Evolutionary conservation across 2,113 vertebrate genomes (phyloP).

Genomic region (Thryonomys swinderianus): DNA sequence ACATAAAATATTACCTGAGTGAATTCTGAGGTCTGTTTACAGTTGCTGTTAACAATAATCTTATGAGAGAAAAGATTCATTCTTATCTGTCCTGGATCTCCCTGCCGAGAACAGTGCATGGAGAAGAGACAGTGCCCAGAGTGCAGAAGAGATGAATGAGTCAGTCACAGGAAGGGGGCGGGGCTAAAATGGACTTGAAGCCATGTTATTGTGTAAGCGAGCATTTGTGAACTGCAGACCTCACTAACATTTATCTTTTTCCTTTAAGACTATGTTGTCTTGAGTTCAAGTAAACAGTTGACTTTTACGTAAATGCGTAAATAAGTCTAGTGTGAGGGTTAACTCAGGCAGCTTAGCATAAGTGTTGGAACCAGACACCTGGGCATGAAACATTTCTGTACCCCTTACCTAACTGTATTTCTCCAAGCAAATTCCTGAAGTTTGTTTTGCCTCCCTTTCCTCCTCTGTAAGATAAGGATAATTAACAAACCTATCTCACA

Average conservation of each 20-base stretch:
- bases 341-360: not conserved
- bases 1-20: slow-evolving; percentile 21
- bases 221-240: not conserved
- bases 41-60: slow-evolving; percentile 20
- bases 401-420: not conserved
- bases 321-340: not conserved
- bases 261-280: not conserved
- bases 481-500: not conserved
- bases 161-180: not conserved
- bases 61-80: not conserved
- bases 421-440: not conserved
- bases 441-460: not conserved
- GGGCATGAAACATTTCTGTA: not conserved
- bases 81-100: not conserved
- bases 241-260: not conserved
- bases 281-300: slow-evolving; percentile 21
- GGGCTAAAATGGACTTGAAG: not conserved
- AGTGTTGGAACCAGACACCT: not conserved
- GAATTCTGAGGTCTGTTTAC: not conserved
- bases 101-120: not conserved
- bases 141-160: not conserved
- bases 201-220: not conserved
- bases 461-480: not conserved
- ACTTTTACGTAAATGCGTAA: slow-evolving; percentile 39
- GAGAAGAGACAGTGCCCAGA: not conserved